These are phyloP conservation scores for Anarhynchus alexandrinus DNA, from an alignment of 2,113 vertebrate species.

Conservation along the genomic window DNA sequence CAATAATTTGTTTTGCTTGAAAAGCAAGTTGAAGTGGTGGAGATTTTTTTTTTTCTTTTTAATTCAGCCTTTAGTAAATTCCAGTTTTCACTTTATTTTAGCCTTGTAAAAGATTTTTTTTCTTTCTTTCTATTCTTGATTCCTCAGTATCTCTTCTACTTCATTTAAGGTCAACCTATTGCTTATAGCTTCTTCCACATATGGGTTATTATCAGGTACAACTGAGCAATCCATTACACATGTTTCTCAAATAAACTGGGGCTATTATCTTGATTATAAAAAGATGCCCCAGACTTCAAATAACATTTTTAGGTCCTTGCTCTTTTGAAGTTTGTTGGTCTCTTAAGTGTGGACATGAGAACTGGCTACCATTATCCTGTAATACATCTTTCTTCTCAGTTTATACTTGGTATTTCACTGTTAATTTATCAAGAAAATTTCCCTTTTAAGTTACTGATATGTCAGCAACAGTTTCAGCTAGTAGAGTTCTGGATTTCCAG, in stretches of 20 bases:
- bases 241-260: neutral
- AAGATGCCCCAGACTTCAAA: neutral
- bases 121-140: neutral
- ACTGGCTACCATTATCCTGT: neutral
- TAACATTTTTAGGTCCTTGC: neutral
- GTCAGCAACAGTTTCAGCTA: constrained; percentile 2
- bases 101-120: neutral
- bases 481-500: neutral
- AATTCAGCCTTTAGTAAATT: neutral
- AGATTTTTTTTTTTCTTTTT: neutral
- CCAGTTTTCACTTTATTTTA: neutral
- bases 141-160: neutral
- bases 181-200: neutral
- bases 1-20: neutral
- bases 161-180: neutral
- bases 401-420: neutral
- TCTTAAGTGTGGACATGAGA: neutral
- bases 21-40: neutral
- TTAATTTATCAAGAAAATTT: neutral
- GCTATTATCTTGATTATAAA: neutral
- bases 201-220: neutral
- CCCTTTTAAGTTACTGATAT: neutral
- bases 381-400: neutral
- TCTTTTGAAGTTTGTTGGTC: neutral
- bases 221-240: neutral